Percentiles rank a stretch among this genome's conserved stretches.
phyloP scores from a whole-genome alignment of 2,888 invertebrate genomes.

The Ligdia adustata region DNA sequence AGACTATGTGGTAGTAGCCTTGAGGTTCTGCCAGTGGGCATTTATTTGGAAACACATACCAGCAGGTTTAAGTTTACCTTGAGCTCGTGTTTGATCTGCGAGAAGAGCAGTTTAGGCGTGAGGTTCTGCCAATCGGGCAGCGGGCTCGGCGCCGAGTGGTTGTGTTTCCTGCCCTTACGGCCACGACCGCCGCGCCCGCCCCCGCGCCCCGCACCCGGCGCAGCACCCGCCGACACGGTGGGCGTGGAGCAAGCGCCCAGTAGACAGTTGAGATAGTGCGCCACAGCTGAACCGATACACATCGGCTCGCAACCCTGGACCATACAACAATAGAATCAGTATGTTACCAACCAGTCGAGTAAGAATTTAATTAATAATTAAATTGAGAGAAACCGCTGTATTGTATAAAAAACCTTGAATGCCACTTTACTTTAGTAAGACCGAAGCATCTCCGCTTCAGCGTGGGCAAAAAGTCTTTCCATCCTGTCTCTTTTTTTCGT shows the following conservation, averaged over 20 bases:
- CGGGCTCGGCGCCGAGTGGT: constrained; percentile 47
- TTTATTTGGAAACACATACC: too few relatives aligned
- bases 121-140: constrained; percentile 92
- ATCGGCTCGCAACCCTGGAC: constrained; percentile 92
- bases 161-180: constrained; percentile 53
- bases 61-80: constrained; percentile 55
- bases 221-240: constrained; percentile 56
- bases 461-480: too few relatives aligned
- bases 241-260: constrained; percentile 90
- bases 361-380: too few relatives aligned
- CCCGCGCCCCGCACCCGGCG: constrained; percentile 82
- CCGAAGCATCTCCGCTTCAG: too few relatives aligned
- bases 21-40: too few relatives aligned
- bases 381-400: too few relatives aligned
- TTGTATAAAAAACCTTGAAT: too few relatives aligned
- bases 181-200: constrained; percentile 68
- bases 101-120: constrained; percentile 94
- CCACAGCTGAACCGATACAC: constrained; percentile 94
- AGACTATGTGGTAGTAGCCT: too few relatives aligned
- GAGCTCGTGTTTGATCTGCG: constrained; percentile 92
- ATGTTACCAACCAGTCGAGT: too few relatives aligned
- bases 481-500: too few relatives aligned
- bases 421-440: too few relatives aligned
- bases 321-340: neutral
- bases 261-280: constrained; percentile 98